Base-by-base conservation (phyloP, 2,797 vertebrate species). In the Sebastes matsubarae region DNA sequence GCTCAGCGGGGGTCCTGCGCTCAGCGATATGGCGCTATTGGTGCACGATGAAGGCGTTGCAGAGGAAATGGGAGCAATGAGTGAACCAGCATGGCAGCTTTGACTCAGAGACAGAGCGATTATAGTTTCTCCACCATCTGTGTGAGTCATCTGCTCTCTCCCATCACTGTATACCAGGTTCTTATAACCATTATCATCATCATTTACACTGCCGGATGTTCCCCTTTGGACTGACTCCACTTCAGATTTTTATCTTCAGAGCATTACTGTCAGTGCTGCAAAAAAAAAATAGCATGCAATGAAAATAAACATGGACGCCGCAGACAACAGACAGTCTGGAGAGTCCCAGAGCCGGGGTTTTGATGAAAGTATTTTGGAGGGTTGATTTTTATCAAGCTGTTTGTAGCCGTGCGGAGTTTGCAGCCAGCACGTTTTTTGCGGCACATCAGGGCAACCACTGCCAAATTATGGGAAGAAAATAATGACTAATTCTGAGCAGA, bases 111-210 rank as follows among this genome's bases (percentile, higher is more conserved):
- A 90, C 80, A 13, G 61, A 84, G 87, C 46, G 75, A 85, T 94
- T 88, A 89, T 84, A 59, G 79, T 68, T 79, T 30, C 77, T 80
- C 46, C 4, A 55, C 94, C 94, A 93, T 93, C 94, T 94, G 94
- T 79, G 79, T 69, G 84, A 89, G 87, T 92, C 91, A 86, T 93
- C 91, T 91, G 90, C 65, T 74, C 50, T 9, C 81, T 34, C 34
- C 72, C 84, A 66, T 75, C 86, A 65, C 84, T 52, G 38, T 34
- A 55, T 58, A 70, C 66, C 81, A 76, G 88, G 84, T 86, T 70
- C 81, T 79, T 83, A 91, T 68, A 64, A 78, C 72, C 88, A 90
- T 90, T 84, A 91, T 86, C 90, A 85, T 91, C 77, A 88, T 30
- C 75, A 72, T 75, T 63, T 18, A 68, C 82, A 34, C 81, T 75